Evolutionary conservation across 92 coral and sea anemone genomes (phyloP).

Genomic region (Metridium senile): DNA sequence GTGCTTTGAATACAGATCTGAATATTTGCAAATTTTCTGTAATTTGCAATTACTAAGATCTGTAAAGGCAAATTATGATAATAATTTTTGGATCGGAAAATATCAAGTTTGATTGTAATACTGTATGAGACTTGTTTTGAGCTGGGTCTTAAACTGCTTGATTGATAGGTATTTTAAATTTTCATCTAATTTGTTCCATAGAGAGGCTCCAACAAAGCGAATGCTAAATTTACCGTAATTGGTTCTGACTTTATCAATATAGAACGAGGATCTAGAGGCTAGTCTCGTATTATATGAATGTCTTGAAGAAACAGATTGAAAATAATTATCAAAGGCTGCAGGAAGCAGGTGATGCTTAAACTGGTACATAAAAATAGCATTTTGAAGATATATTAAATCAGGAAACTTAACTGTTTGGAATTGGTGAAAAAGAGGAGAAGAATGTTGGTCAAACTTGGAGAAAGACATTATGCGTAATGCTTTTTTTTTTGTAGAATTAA

Average conservation of each 20-base stretch:
- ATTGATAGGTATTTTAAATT: too few relatives aligned
- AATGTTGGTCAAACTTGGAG: background rate
- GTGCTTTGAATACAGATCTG: too few relatives aligned
- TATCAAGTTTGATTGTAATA: background rate
- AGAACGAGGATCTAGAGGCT: background rate
- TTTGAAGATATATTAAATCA: background rate
- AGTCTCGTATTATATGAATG: background rate
- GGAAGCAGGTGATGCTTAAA: background rate
- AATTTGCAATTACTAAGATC: too few relatives aligned
- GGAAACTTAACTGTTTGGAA: background rate
- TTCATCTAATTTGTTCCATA: constrained; percentile 1
- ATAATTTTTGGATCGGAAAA: too few relatives aligned
- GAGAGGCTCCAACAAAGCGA: background rate
- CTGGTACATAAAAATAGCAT: background rate
- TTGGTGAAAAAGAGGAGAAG: background rate
- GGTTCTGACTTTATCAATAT: background rate
- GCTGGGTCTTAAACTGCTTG: too few relatives aligned
- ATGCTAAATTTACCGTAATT: constrained; percentile 3
- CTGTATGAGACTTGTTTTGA: too few relatives aligned
- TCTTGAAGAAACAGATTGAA: background rate
- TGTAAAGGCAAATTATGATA: too few relatives aligned
- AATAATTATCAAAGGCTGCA: background rate
- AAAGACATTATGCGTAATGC: background rate
- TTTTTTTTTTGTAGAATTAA: background rate
- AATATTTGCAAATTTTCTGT: too few relatives aligned